A percentile compares a stretch with the other conserved stretches of the same genome.
These are phyloP conservation scores for Pygmarrhopalites habei DNA, from an alignment of 1,140 invertebrate genomes.

Conservation along the genomic window DNA sequence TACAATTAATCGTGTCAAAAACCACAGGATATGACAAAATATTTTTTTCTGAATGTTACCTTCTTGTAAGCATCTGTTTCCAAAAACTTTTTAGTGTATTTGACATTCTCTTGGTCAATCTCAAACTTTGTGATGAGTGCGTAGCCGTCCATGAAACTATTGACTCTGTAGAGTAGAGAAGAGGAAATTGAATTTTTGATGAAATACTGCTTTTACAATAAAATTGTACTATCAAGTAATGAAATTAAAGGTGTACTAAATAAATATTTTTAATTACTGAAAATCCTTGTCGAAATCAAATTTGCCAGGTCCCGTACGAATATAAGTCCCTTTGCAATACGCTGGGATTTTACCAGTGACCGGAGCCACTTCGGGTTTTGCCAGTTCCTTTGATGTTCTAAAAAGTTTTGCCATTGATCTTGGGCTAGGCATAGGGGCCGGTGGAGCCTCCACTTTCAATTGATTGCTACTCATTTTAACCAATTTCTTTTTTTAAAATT, in stretches of 20 bases:
- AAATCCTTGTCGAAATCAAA: slow-evolving; percentile 30
- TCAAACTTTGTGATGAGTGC: slow-evolving; percentile 38
- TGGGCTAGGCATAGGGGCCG: background rate
- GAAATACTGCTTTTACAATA: too few species aligned
- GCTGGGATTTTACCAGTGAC: slow-evolving; percentile 32
- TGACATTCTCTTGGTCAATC: slow-evolving; percentile 32
- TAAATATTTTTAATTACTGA: too few species aligned
- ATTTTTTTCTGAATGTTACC: too few species aligned
- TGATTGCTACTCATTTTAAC: background rate
- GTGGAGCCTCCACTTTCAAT: background rate
- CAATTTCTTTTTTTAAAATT: too few species aligned
- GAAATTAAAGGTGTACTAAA: background rate
- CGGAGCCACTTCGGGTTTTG: slow-evolving; percentile 18
- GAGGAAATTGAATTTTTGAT: slow-evolving; percentile 34
- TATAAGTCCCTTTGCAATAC: slow-evolving; percentile 31
- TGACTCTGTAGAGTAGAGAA: too few species aligned
- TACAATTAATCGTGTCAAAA: too few species aligned
- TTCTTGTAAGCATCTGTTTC: slow-evolving; percentile 42
- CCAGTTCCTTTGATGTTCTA: slow-evolving; percentile 20
- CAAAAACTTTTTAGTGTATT: slow-evolving; percentile 40
- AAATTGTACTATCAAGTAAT: slow-evolving; percentile 29
- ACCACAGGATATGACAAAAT: too few species aligned
- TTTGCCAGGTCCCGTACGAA: slow-evolving; percentile 34
- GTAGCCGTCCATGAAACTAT: slow-evolving; percentile 40
- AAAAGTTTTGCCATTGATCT: slow-evolving; percentile 24